Evolutionary conservation across 2,797 vertebrate genomes (phyloP), one percentile per base, ranked within the genome.

Genomic region (Danio choprae): DNA sequence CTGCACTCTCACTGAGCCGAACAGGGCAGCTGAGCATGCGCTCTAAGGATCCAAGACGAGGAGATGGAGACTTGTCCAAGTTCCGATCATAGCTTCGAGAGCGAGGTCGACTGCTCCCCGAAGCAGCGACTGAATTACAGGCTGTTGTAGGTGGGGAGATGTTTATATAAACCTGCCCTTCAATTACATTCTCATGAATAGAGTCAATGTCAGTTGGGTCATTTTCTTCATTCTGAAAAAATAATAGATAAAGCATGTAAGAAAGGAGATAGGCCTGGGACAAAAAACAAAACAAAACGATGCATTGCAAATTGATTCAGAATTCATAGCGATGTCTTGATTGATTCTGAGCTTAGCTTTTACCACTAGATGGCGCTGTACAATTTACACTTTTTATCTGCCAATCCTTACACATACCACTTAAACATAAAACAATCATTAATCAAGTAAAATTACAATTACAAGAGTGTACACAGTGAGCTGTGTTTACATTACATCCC

Each of bases 1-100:
- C 56, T 10, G 94, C 87, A 46, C 94, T 91, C 60, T 98, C 96
- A 46, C 97, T 98, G 76, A 99, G 92, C 62, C 96, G 95, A 15
- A 98, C 93, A 0, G 97, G 98, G 86, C 98, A 99, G 91, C 98
- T 99, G 86, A 98, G 86, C 97, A 99, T 98, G 56, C 97, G 95
- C 87, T 99, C 97, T 88, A 98, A 87, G 0, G 97, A 96, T 7
- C 96, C 96, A 22, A 96, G 89, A 10, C 93, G 92, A 11, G 87
- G 87, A 1, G 94, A 76, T 1, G 95, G 95, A 68, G 95, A 95
- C 82, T 93, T 94, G 83, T 96, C 95, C 74, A 98, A 92, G 90
- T 95, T 94, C 76, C 96, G 97, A 41, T 99, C 98, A 0, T 98
- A 99, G 91, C 98, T 99, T 60, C 96, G 94, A 15, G 98, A 99